Evolutionary conservation across 23 tunicate species (phyloP), one percentile per base, ranked within the genome.

Genomic region (Styela clava): DNA sequence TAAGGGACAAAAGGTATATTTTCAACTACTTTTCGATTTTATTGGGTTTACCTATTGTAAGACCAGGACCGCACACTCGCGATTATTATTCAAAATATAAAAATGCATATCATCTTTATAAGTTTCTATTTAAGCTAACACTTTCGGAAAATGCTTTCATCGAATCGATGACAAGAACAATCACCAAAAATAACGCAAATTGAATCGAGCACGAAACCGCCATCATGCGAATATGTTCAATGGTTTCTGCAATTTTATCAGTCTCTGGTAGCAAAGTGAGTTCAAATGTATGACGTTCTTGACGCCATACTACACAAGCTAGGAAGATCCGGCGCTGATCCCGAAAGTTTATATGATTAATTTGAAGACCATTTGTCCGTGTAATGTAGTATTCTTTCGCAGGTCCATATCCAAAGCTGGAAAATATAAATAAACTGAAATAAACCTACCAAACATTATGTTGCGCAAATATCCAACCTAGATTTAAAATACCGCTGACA

Each of bases 331-430:
- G 27, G 12, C 37, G 35, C 30, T 22, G 0, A 0, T 35, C 31
- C 28, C 65, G 62, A 52, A 76, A 44, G 16, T 76, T 24, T 20
- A 76, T 35, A 26, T 76, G 37, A 64, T 76, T 52, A 24, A 76
- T 76, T 36, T 29, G 30, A 52, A 76, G 3, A 16, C 24, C 65
- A 29, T 76, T 76, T 33, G 30, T 29, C 26, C 44, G 18, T 22
- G 65, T 21, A 52, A 76, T 76, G 24, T 44, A 76, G 65, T 76
- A 76, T 0, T 52, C 62, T 76, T 44, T 36, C 18, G 81, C 81
- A 36, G 81, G 81, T 25, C 65, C 81, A 26, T 76, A 76, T 5
- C 81, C 81, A 24, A 76, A 76, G 27, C 81, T 76, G 81, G 12
- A 76, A 52, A 76, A 52, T 9, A 76, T 44, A 12, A 12, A 44